Conservation (phyloP, 2,797 vertebrate species). For the Catostomus latipinnis region DNA sequence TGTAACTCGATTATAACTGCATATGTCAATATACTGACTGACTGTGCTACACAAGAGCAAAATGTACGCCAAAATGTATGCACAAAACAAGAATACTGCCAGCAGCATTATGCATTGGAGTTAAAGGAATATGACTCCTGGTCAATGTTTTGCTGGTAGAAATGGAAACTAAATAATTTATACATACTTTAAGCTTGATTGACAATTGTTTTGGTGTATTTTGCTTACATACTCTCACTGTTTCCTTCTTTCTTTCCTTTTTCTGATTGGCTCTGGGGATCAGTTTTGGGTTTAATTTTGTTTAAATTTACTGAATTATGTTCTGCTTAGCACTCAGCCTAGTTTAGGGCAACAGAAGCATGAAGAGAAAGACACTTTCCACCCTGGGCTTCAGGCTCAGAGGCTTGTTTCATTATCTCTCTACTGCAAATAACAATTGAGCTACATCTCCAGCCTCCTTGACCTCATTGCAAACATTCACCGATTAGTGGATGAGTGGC, state of each 20-base stretch:
- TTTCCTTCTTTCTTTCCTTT: conserved; percentile 27
- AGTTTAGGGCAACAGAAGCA: conserved; percentile 35
- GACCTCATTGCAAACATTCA: too few relatives aligned
- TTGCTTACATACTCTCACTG: not conserved
- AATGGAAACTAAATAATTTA: conserved; percentile 43
- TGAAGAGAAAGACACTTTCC: conserved; percentile 9
- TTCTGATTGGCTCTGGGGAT: conserved; percentile 22
- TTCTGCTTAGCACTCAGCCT: conserved; percentile 65
- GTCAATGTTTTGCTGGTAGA: conserved; percentile 15
- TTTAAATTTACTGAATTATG: conserved; percentile 77
- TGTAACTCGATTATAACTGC: too few relatives aligned
- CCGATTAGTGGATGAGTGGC: not conserved
- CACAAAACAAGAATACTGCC: conserved; percentile 9
- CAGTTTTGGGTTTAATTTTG: conserved; percentile 52
- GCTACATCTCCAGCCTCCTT: conserved; percentile 18
- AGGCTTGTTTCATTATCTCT: conserved; percentile 18
- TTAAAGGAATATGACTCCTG: not conserved
- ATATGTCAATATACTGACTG: not conserved
- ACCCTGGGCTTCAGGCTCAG: conserved; percentile 19
- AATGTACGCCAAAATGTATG: not conserved
- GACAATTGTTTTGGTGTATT: conserved; percentile 39
- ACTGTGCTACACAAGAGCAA: conserved; percentile 30
- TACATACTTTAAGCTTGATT: conserved; percentile 29
- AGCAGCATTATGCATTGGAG: conserved; percentile 23
- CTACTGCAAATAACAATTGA: conserved; percentile 8